Base-by-base conservation (phyloP, 1,140 invertebrate species). In the Holotrichia oblita region DNA sequence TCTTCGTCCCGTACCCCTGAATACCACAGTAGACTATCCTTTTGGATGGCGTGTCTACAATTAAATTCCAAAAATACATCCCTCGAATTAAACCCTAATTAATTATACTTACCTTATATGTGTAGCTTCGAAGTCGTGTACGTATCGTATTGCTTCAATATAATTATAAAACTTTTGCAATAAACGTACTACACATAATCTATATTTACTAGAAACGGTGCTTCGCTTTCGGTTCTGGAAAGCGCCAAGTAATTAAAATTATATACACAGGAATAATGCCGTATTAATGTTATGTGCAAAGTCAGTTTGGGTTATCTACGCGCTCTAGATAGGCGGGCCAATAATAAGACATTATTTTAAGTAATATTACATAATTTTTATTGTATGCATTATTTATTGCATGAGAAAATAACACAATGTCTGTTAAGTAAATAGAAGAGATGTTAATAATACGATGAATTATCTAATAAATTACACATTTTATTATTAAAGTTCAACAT, bases 111-210 rank as follows among this genome's bases (percentile, higher is more conserved):
- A 72, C 64, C 48, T 48, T 55, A 7, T n/a, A n/a, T 17, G 48
- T 17, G 17, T 14, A 17, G n/a, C n/a, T 17, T 17, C 14, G 6
- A 14, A 17, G 48, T 55, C 48, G 48, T 17, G 6, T 14, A 55
- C 12, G 48, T 72, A 40, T n/a, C 12, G 17, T 72, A 72, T 72
- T 14, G 64, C 22, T 72, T 22, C 8, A 0, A 72, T 72, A 72
- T 72, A 72, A 72, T 72, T 72, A 72, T 72, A 72, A 72, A 72
- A 72, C 64, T 72, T 72, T 72, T 8, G 64, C 22, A 72, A 72
- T 72, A 72, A 72, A 72, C 64, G 64, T 72, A 34, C 48, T 72
- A 27, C 34, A 40, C 8, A 72, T 27, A 34, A 72, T 72, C 64
- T 40, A 72, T 72, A 24, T 72, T 72, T 72, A 72, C 34, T 72